Evolutionary conservation across 1,140 invertebrate species (phyloP), one percentile per base, ranked within the genome.

Genomic region (Drosophila santomea): DNA sequence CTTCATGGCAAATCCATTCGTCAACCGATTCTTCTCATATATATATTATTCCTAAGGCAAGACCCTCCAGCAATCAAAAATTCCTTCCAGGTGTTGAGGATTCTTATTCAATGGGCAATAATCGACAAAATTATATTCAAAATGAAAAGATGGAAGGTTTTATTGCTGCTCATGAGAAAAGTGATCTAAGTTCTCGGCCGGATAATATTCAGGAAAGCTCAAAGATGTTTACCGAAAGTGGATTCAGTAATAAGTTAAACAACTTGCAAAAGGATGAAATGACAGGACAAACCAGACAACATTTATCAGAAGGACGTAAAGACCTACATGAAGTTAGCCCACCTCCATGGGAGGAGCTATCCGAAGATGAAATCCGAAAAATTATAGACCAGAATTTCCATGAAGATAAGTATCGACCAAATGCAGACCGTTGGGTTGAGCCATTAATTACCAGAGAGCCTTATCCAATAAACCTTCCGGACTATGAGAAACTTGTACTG

Each of bases 401-500:
- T 4, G 3, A 6, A 3, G 10, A 35, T 0, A 32, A 11, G 10
- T 2, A 20, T 23, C n/a, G 0, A 8, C 10, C 4, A 15, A 39
- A 20, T 32, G 35, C n/a, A 11, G 14, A 35, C 12, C 32, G 28
- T 20, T 12, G 32, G 32, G 41, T 11, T 10, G 55, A 63, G 17
- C 61, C 56, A 7, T 36, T 58, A 41, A 20, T 56, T 32, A 58
- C 60, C 3, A 12, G 10, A 20, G 4, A 15, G 1, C 38, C 17
- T 5, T 10, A 32, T 32, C 51, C 39, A 32, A 55, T 11, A 7
- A 14, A 12, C 7, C 35, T 35, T 8, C 28, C 45, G 41, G 36
- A 32, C 25, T 50, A 35, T 23, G 23, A 47, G 2, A 67, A 51
- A 32, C 11, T 48, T 63, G 36, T 63, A 63, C 11, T 74, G 20